Evolutionary conservation across 2,888 invertebrate genomes (phyloP).

Genomic region (Deilephila porcellus): DNA sequence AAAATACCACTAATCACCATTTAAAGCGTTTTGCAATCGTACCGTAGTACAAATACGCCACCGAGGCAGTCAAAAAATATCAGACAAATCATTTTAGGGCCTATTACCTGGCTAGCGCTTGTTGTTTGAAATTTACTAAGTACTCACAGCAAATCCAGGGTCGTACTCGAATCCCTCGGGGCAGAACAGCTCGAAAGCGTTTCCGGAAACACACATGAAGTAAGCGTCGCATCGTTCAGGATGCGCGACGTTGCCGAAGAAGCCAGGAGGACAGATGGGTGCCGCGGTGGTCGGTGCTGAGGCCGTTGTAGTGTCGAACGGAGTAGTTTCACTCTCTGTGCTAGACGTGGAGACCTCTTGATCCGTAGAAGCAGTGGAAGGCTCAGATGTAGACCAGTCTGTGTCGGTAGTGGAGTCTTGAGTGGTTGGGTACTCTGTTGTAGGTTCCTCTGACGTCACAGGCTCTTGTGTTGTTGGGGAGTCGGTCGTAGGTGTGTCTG

Average conservation of each 20-base stretch:
- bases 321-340: neutral
- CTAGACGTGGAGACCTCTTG: too few relatives aligned
- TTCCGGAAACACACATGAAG: constrained; percentile 49
- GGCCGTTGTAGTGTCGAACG: constrained; percentile 25
- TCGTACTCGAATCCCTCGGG: constrained; percentile 50
- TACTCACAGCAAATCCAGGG: constrained; percentile 40
- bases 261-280: constrained; percentile 45
- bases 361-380: too few relatives aligned
- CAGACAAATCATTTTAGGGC: too few relatives aligned
- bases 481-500: neutral
- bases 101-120: neutral
- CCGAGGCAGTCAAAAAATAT: too few relatives aligned
- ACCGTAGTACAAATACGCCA: too few relatives aligned
- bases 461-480: neutral
- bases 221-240: constrained; percentile 51
- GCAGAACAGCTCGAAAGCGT: constrained; percentile 40
- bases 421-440: neutral
- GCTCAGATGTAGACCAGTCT: neutral
- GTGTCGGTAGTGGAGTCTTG: too few relatives aligned
- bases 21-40: too few relatives aligned
- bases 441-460: neutral
- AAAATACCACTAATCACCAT: too few relatives aligned
- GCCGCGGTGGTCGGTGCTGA: constrained; percentile 25
- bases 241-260: constrained; percentile 50
- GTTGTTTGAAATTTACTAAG: neutral